Evolutionary conservation across 2,113 vertebrate species (phyloP).

Genomic region (Eurypyga helias): DNA sequence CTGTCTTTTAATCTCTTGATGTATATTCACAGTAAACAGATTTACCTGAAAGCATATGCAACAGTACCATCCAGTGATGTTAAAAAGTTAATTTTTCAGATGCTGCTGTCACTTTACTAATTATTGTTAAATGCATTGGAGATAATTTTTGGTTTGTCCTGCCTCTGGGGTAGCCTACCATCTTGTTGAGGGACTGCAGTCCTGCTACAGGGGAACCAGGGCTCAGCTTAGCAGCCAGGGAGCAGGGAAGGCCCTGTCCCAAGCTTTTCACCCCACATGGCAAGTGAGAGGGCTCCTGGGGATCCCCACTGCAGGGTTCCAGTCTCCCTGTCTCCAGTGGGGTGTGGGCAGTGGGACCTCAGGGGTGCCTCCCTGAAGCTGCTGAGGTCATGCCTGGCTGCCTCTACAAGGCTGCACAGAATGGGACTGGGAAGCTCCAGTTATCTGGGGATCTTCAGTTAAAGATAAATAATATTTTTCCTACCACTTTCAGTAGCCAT

Average conservation of each 20-base stretch:
- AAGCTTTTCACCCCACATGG: rapidly evolving
- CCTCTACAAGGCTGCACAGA: background rate
- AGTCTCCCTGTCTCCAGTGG: background rate
- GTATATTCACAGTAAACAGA: background rate
- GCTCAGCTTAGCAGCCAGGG: background rate
- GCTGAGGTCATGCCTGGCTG: background rate
- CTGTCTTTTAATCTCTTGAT: background rate
- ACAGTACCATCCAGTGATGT: background rate
- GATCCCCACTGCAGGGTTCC: rapidly evolving
- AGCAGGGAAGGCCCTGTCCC: background rate
- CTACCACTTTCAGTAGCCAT: background rate
- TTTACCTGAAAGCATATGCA: background rate
- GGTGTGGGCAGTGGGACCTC: background rate
- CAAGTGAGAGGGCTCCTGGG: no score
- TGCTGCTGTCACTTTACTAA: background rate
- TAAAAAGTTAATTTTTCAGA: background rate
- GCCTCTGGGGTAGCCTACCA: background rate
- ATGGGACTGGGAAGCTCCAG: rapidly evolving
- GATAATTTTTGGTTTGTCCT: background rate
- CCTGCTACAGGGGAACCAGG: background rate
- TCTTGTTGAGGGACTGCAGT: background rate
- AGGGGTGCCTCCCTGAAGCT: rapidly evolving
- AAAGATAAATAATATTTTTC: background rate
- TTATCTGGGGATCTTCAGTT: background rate
- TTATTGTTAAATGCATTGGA: background rate